Base-by-base conservation (phyloP, 2,888 invertebrate species). In the Lymantria dispar region DNA sequence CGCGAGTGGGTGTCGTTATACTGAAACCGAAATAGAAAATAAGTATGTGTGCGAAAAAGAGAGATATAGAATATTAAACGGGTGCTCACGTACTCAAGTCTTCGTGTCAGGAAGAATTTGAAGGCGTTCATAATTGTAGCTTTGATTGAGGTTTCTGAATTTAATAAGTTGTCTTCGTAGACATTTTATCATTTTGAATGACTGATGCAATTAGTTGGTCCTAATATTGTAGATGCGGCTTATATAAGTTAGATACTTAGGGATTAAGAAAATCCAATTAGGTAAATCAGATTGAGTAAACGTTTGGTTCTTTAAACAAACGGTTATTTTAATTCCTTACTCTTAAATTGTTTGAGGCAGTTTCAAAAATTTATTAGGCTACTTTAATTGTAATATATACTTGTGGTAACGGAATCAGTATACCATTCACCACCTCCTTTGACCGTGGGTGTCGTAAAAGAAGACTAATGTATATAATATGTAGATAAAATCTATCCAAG, bases 111-210 rank as follows among this genome's bases (percentile, higher is more conserved):
- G 80, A 84, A 80, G 81, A 83, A 81, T 78, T 85, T 80, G 85
- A 85, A 84, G 85, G 87, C 87, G 85, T 81, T 71, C 64, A 80
- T 80, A 79, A 81, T 81, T 80, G 75, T 81, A 80, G 76, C 76
- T 77, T 72, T 79, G 78, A 85, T 82, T 80, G 79, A 77, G 82
- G 77, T 76, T 78, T 78, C 80, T 74, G 76, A 83, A 80, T 83
- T 84, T 79, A 79, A 83, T 81, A 81, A 78, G 74, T 72, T 59
- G 62, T 66, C 60, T 61, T 55, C 43, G 44, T 54, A 52, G 61
- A 66, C 63, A 50, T 56, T 58, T 57, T 60, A 56, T 54, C 52
- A 55, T 53, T 60, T 52, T 22, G 14, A 42, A 10, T 46, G 54
- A 59, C 49, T 40, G 45, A 8, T 54, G 50, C 54, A 56, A 15